A percentile compares a stretch with the other conserved stretches of the same genome.
Conservation (phyloP, 2,113 vertebrate species). For the Pipa parva region DNA sequence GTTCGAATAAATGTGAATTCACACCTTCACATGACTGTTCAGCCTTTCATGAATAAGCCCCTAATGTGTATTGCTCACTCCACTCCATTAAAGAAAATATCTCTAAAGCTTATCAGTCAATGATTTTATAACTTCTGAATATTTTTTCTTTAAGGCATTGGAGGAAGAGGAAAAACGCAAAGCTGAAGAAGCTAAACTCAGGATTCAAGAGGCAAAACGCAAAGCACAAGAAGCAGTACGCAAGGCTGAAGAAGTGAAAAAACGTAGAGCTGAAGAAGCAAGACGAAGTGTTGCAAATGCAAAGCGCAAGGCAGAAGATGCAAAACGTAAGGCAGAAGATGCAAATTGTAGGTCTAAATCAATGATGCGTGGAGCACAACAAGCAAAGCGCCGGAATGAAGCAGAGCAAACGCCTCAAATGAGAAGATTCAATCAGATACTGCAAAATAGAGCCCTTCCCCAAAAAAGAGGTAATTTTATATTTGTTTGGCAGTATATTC, state of each 20-base stretch:
- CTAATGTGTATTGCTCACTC: too few relatives aligned
- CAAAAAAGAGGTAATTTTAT: not conserved
- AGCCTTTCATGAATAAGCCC: too few relatives aligned
- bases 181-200: not conserved
- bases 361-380: not conserved
- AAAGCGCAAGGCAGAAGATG: not conserved
- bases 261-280: not conserved
- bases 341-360: too few relatives aligned
- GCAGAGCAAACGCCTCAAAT: not conserved
- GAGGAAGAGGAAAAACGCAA: not conserved
- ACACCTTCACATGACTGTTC: too few relatives aligned
- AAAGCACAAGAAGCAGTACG: not conserved
- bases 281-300: not conserved
- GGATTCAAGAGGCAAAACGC: not conserved
- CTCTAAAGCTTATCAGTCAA: too few relatives aligned
- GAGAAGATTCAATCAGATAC: too few relatives aligned
- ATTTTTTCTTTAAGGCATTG: not conserved
- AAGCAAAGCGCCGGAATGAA: not conserved
- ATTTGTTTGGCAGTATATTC: too few relatives aligned
- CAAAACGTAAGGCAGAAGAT: not conserved
- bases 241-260: not conserved
- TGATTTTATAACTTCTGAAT: too few relatives aligned
- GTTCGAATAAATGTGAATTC: too few relatives aligned
- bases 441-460: too few relatives aligned
- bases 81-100: too few relatives aligned